Base-by-base conservation (phyloP, 2,888 invertebrate genomes). In the Lasioglossum pauxillum region DNA sequence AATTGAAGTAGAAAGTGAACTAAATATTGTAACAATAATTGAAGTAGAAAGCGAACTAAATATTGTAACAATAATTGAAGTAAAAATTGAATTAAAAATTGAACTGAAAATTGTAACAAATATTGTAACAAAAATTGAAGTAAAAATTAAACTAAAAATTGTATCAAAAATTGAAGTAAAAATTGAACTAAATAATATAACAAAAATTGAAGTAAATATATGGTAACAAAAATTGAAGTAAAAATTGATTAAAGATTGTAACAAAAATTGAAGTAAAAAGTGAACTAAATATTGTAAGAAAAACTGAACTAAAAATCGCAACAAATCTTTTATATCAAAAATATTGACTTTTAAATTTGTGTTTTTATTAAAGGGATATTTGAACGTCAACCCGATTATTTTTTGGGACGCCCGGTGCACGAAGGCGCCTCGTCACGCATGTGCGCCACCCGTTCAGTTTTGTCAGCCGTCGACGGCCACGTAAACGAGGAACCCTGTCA, bases 401-500 rank as follows among this genome's bases (percentile, higher is more conserved):
- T 16, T 31, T 46, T 7, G 16, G 16, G 64, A 31, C 31, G 31
- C 64, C 31, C 27, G 3, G 44, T 71, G 60, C 23, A 38, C 12
- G 31, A 14, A 35, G n/a, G 23, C 27, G 31, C 10, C 60, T 31
- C 27, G 19, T 44, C 35, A 71, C 31, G 10, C 49, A 46, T 46
- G 69, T 71, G 74, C 38, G 31, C 46, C 57, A 31, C 8, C 38
- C 75, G 46, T 5, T 57, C 53, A 60, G 71, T 84, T 83, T 78
- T 44, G 64, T 64, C 84, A 74, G 44, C 44, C 71, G 44, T 71
- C 67, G 75, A 67, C 72, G 75, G 10, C 67, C 27, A 38, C 69
- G 80, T 73, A 49, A 84, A 77, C 49, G 64, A 69, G 75, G 72
- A 78, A 76, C 64, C 75, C 74, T 78, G 87, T 89, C 82, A 83